Evolutionary conservation across 2,797 vertebrate genomes (phyloP), one percentile per base, ranked within the genome.

Genomic region (Chaetophractus vellerosus): DNA sequence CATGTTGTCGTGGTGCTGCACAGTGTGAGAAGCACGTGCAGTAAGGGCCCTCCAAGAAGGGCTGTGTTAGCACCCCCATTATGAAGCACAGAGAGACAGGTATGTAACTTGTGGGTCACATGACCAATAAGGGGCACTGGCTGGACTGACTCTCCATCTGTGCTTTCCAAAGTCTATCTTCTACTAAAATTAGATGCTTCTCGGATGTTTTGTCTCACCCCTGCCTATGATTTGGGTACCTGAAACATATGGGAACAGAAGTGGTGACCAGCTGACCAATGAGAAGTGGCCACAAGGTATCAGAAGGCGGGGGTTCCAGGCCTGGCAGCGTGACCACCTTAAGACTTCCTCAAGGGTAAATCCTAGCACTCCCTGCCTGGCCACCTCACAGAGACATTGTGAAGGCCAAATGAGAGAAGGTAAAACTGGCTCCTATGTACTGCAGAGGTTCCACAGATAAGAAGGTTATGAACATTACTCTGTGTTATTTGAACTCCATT

Each of bases 171-270:
- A 91, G 68, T 26, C 66, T 21, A 28, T 59, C 59, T 18, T 83
- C 59, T 84, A 57, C 28, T 72, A 83, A 63, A 87, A 28, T 38
- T n/a, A 55, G 28, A 45, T 84, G 75, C 52, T 83, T 80, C 90
- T 90, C 41, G 91, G 63, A 38, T 33, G n/a, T 52, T 80, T 87
- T 63, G 45, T 66, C 33, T 88, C 64, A 18, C 28, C 16, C 48
- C 23, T 36, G 52, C 52, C 52, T 55, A 55, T 15, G 68, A 66
- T 33, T 26, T 61, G 64, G 21, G 41, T 24, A 55, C 66, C 71
- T 95, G 52, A 68, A 78, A 57, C 0, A 75, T 16, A 19, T 36
- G 78, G 41, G 16, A 61, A 80, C n/a, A 78, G 33, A 82, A 88
- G 61, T 64, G 19, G 33, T 10, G 63, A 85, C 48, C 8, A 2